phyloP scores from a whole-genome alignment of 2,113 vertebrate species.

The Misgurnus anguillicaudatus region DNA sequence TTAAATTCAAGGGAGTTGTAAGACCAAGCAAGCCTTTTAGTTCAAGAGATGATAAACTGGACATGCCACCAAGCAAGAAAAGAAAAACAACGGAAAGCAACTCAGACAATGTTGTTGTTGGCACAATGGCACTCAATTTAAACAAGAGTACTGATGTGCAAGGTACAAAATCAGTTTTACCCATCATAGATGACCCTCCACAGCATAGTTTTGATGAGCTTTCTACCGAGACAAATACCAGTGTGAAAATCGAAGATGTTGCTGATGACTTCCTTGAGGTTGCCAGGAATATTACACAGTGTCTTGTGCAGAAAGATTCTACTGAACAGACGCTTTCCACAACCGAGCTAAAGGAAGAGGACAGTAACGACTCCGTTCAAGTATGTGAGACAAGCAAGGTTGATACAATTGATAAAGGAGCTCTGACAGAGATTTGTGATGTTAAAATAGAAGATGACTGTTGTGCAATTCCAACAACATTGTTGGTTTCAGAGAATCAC shows the following conservation, averaged over 20 bases:
- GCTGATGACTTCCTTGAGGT: slow-evolving; percentile 74
- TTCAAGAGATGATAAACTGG: slow-evolving; percentile 73
- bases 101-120: slow-evolving; percentile 65
- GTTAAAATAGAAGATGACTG: slow-evolving; percentile 72
- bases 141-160: slow-evolving; percentile 59
- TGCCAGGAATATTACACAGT: slow-evolving; percentile 65
- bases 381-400: slow-evolving; percentile 53
- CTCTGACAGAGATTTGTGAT: slow-evolving; percentile 62
- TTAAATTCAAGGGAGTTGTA: slow-evolving; percentile 87
- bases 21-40: slow-evolving; percentile 73
- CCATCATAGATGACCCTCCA: slow-evolving; percentile 64
- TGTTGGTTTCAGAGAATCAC: slow-evolving; percentile 51
- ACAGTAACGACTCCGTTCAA: slow-evolving; percentile 46
- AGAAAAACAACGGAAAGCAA: slow-evolving; percentile 74
- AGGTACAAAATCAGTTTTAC: slow-evolving; percentile 58
- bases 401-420: slow-evolving; percentile 36
- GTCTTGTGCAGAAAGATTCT: slow-evolving; percentile 60
- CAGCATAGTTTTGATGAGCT: slow-evolving; percentile 54
- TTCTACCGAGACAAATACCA: slow-evolving; percentile 55
- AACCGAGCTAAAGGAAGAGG: slow-evolving; percentile 62
- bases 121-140: slow-evolving; percentile 59
- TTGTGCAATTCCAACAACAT: slow-evolving; percentile 60
- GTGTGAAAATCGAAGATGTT: slow-evolving; percentile 74
- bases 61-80: slow-evolving; percentile 78
- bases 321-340: slow-evolving; percentile 64